Base-by-base conservation (phyloP, 2,113 vertebrate genomes). In the Australoheros scitulus region DNA sequence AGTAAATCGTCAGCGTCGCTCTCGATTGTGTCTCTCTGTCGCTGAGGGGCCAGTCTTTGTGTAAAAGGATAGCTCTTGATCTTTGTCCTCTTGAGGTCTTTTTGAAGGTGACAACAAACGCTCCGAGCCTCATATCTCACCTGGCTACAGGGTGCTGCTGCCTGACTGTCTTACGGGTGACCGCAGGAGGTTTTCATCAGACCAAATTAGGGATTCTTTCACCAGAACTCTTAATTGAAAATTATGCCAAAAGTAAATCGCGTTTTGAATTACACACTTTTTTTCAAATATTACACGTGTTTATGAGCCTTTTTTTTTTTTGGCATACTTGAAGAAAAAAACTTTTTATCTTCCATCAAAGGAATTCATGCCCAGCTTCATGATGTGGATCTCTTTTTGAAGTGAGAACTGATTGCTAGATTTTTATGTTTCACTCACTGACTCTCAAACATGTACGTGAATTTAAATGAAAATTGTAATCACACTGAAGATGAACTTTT, bases 1-100 rank as follows among this genome's bases (percentile, higher is more conserved):
- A 47, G 57, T 82, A 79, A 84, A 88, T 90, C 74, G 76, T 52
- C 3, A 1, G 43, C 26, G 11, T 79, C 79, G 11, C 60, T 32
- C 29, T 76, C n/a, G 29, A 6, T 43, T 60, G n/a, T 77, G 83
- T 32, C 3, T 9, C 41, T 58, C 41, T 70, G 1, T 81, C 74
- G 82, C 90, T 77, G 77, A 77, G 84, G 84, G 89, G 76, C 76
- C 9, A 9, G 26, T 59, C 78, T 89, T 79, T 83, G 84, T 88
- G 89, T 81, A 91, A 93, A 58, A 1, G 5, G 92, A 94, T 87
- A 86, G 56, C 91, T 79, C 77, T 88, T 89, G 87, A 92, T 91
- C 91, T 87, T 81, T 26, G 47, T 88, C 61, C 65, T 89, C 86
- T 89, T 81, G 77, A 59, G 87, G 74, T 55, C 68, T 87, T 82